phyloP scores from a whole-genome alignment of 2,797 vertebrate species.

The Phrynocephalus forsythii region DNA sequence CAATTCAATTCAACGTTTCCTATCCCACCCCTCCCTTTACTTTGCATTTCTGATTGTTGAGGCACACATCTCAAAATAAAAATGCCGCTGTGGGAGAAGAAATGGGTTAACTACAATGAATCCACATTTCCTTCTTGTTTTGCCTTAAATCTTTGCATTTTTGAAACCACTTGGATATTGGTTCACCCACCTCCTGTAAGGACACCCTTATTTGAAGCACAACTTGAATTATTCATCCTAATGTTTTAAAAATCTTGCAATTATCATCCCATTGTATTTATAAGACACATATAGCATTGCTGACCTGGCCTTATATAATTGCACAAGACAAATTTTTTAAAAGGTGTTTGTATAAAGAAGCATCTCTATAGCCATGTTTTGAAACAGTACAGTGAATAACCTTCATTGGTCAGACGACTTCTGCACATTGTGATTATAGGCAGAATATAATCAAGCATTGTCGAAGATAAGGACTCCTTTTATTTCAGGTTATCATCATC shows the following conservation, averaged over 20 bases:
- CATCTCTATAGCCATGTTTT: background rate
- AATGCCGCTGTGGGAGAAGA: too few species aligned
- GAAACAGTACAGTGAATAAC: background rate
- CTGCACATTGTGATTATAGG: background rate
- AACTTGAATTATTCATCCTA: background rate
- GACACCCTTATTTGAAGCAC: background rate
- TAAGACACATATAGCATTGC: background rate
- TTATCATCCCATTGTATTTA: background rate
- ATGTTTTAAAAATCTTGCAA: background rate
- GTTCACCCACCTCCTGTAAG: background rate
- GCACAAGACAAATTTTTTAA: background rate
- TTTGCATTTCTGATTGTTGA: too few species aligned
- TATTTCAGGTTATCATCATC: constrained; percentile 4
- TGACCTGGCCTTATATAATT: background rate
- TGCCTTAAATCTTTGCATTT: background rate
- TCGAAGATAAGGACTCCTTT: background rate
- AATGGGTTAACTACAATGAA: too few species aligned
- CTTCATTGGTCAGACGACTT: background rate
- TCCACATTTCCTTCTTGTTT: too few species aligned
- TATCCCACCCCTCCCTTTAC: too few species aligned
- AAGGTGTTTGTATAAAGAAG: background rate
- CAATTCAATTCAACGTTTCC: too few species aligned
- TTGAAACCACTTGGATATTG: too few species aligned
- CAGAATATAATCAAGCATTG: constrained; percentile 25
- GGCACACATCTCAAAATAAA: too few species aligned